These are phyloP conservation scores for Gymnothorax javanicus DNA, from an alignment of 2,797 vertebrate genomes.

Conservation along the genomic window DNA sequence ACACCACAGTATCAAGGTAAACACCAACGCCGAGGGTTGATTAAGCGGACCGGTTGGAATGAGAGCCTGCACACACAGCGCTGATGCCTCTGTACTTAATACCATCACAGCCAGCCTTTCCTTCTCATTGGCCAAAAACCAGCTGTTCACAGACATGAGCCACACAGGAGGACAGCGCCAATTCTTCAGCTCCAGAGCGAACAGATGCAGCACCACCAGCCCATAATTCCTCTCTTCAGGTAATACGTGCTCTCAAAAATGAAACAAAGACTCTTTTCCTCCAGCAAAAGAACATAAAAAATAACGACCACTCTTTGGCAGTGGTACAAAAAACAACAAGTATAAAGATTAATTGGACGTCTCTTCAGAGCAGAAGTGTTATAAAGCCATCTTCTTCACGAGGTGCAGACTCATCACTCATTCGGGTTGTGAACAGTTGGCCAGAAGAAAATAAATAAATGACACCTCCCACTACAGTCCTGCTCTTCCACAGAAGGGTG, in stretches of 20 bases:
- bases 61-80: not conserved
- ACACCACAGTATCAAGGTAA: too few species aligned
- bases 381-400: not conserved
- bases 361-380: not conserved
- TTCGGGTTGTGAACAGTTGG: not conserved
- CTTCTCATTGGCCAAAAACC: not conserved
- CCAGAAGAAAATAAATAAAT: not conserved
- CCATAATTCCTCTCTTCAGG: not conserved
- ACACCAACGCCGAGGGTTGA: not conserved
- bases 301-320: not conserved
- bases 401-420: not conserved
- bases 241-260: not conserved
- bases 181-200: not conserved
- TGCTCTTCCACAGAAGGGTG: not conserved
- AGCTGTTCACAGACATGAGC: constrained; percentile 8
- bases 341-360: not conserved
- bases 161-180: not conserved
- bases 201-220: not conserved
- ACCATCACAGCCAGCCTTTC: constrained; percentile 1
- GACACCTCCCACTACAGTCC: not conserved
- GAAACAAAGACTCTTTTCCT: not conserved
- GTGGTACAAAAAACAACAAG: not conserved
- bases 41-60: constrained; percentile 1
- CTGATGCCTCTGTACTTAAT: not conserved
- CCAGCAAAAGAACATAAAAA: not conserved